Evolutionary conservation across 2,888 invertebrate genomes (phyloP).

Genomic region (Hydriomena furcata): DNA sequence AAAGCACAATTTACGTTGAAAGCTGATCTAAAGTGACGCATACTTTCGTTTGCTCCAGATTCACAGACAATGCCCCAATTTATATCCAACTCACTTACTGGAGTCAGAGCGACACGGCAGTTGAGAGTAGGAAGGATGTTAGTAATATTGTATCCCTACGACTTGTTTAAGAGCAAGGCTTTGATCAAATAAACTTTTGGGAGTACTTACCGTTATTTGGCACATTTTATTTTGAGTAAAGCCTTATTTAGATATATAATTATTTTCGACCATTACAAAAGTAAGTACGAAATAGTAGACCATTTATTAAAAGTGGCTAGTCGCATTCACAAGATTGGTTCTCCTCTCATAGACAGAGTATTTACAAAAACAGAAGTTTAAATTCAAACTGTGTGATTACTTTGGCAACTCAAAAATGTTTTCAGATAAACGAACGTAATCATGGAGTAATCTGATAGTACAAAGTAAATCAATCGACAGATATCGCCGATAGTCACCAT

Average conservation of each 20-base stretch:
- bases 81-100: slow-evolving; percentile 82
- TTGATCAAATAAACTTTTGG: slow-evolving; percentile 18
- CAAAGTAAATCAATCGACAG: slow-evolving; percentile 20
- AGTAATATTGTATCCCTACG: slow-evolving; percentile 38
- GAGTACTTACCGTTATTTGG: background rate
- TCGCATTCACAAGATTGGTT: too few species aligned
- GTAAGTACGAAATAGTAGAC: too few species aligned
- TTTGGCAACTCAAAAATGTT: too few species aligned
- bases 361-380: too few species aligned
- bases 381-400: too few species aligned
- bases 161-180: slow-evolving; percentile 19
- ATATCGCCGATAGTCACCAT: slow-evolving; percentile 45
- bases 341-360: too few species aligned
- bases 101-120: slow-evolving; percentile 66
- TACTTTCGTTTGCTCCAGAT: slow-evolving; percentile 73
- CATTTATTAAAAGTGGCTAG: too few species aligned
- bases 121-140: slow-evolving; percentile 54
- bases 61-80: slow-evolving; percentile 83
- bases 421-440: too few species aligned
- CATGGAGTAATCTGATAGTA: slow-evolving; percentile 1
- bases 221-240: background rate
- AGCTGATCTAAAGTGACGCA: slow-evolving; percentile 1
- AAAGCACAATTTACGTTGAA: slow-evolving; percentile 1
- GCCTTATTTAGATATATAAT: too few species aligned
- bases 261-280: too few species aligned